phyloP scores from a whole-genome alignment of 2,113 vertebrate species.

The Thalassoma bifasciatum region DNA sequence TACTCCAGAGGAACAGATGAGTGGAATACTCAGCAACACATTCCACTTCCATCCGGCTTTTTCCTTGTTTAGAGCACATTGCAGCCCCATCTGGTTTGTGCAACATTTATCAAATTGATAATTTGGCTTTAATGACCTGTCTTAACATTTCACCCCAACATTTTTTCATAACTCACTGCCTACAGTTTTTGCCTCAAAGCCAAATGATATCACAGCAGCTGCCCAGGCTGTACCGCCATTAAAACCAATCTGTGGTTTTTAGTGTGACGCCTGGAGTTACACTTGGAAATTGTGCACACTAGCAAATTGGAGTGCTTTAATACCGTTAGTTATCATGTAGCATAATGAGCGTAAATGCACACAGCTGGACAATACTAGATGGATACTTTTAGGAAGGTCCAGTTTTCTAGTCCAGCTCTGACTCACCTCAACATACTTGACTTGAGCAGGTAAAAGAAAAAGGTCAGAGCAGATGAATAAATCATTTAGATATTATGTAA shows the following conservation, averaged over 20 bases:
- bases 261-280: conserved; percentile 22
- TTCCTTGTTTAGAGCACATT: neutral
- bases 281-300: conserved; percentile 18
- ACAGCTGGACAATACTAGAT: neutral
- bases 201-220: conserved; percentile 22
- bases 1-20: neutral
- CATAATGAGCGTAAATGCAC: conserved; percentile 5
- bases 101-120: neutral
- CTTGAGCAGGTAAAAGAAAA: conserved; percentile 3
- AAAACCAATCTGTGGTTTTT: conserved; percentile 16
- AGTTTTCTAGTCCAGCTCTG: neutral
- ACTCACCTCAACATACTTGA: conserved; percentile 7
- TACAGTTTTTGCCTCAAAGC: neutral
- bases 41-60: too few relatives aligned
- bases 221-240: conserved; percentile 13
- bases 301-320: conserved; percentile 13
- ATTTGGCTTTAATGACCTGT: conserved; percentile 15
- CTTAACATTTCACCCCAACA: conserved; percentile 9
- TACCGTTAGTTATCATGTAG: conserved; percentile 10
- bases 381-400: neutral
- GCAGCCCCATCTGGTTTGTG: neutral
- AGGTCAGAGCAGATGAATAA: neutral
- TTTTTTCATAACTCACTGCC: neutral
- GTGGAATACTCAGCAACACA: too few relatives aligned
- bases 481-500: conserved; percentile 12